Evolutionary conservation across 2,797 vertebrate genomes (phyloP), one percentile per base, ranked within the genome.

Genomic region (Clarias pachynema): DNA sequence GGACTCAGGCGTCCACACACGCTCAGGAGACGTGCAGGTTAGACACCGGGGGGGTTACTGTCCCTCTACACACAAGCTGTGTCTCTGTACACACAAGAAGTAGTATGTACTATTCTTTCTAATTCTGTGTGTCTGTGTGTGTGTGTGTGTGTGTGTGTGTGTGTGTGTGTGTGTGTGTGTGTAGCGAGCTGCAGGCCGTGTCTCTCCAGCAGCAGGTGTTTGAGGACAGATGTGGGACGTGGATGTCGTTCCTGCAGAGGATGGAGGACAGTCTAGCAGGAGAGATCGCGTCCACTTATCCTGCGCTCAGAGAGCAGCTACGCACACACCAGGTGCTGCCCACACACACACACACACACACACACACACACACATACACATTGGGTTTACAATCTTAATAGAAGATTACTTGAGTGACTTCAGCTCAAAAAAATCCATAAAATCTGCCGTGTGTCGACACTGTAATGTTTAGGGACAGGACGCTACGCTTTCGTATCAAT

Each of bases 1-100:
- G 98, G 97, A 90, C 92, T 56, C 92, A 92, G 87, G 89, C 95
- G 65, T 93, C 93, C 0, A 91, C 94, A 6, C 86, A 91, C 2
- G 94, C 96, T 0, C 90, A 96, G 87, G 97, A 98, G 89, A 88
- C 84, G 69, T 96, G 93, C 96, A 98, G 98, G 98, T 99, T 62
- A 66, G 93, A 66, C 5, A n/a, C 60, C 4, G 37, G 37, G 65
- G 37, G 1, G 37, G 1, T 20, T 80, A 20, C 7, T 65, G 60
- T 29, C 24, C 2, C 1, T 79, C 14, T 26, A 16, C 18, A 31
- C 20, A 59, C 18, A 44, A 9, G 3, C 3, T 22, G 37, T 37
- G 37, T 37, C 37, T 37, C 37, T 37, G 37, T 37, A 37, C 37
- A 37, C 37, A 37, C 37, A 37, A 37, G 37, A 37, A 37, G 37